Evolutionary conservation across 2,797 vertebrate species (phyloP), one percentile per base, ranked within the genome.

Genomic region (Pitangus sulphuratus): DNA sequence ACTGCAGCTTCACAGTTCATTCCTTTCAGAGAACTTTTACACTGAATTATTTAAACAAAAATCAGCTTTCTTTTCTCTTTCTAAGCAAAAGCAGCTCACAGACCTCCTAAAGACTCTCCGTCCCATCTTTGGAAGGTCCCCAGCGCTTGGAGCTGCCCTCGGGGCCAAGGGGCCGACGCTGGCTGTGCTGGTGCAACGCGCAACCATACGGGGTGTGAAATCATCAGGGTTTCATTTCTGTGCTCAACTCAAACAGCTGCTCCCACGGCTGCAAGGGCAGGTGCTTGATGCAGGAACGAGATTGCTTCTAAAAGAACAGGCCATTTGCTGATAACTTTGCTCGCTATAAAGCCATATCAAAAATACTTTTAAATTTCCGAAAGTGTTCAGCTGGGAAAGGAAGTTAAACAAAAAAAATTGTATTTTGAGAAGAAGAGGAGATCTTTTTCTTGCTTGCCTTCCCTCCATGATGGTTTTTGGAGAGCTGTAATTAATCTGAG

Each of bases 361-460:
- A 96, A 97, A 94, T 13, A 85, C 82, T 76, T 91, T 22, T 15
- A 96, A 79, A 98, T 97, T 96, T 92, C 92, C 83, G 74, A 70
- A 97, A 97, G 93, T 94, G 89, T 28, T 95, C 96, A 95, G 76
- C 91, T 97, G 95, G 95, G 94, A 97, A 95, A 91, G 15, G 68
- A 96, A 94, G 82, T 87, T 94, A 93, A 96, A 97, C 58, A 78
- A 86, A 95, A 80, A 4, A 66, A 89, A 88, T 7, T 12, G 4
- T 33, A 9, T 85, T 92, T 61, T 33, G 50, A 71, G 64, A 31
- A 60, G 60, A 35, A 24, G 53, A 78, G 11, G 24, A 57, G 42
- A 28, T 20, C 3, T 13, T 84, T 69, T 50, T 13, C 44, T 84
- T 33, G 13, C 53, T 82, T 8, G 4, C 18, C 11, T 57, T 65